Conservation (phyloP, 2,113 vertebrate species). For the Anhinga anhinga region DNA sequence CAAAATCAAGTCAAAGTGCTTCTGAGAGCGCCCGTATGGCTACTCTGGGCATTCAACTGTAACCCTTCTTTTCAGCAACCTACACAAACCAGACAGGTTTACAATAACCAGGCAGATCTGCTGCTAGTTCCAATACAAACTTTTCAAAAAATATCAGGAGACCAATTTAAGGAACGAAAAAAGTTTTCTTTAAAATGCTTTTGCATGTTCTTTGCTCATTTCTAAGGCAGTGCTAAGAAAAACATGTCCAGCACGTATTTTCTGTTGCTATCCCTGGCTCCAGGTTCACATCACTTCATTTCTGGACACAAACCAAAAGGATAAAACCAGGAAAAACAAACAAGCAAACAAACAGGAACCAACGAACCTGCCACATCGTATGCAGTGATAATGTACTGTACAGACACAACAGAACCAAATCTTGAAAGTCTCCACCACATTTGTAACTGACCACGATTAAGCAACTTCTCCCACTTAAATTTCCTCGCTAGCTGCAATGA, state of each 20-base stretch:
- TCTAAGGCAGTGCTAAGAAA: neutral
- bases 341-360: too few relatives aligned
- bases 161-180: rapidly evolving
- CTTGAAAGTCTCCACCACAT: neutral
- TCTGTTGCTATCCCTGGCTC: neutral
- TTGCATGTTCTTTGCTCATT: neutral
- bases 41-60: neutral
- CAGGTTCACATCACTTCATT: neutral
- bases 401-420: neutral
- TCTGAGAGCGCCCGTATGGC: neutral
- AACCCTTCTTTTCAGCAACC: neutral
- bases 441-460: neutral
- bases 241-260: rapidly evolving
- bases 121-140: too few relatives aligned
- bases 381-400: neutral
- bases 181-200: neutral
- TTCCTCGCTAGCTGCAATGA: neutral
- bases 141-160: neutral
- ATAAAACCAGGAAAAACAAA: neutral
- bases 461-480: neutral
- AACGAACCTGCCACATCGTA: neutral
- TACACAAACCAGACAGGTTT: neutral
- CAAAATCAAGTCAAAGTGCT: neutral
- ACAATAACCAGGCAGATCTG: neutral
- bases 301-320: neutral